These are phyloP conservation scores for Griposia aprilina DNA, from an alignment of 2,888 invertebrate genomes.

Conservation along the genomic window DNA sequence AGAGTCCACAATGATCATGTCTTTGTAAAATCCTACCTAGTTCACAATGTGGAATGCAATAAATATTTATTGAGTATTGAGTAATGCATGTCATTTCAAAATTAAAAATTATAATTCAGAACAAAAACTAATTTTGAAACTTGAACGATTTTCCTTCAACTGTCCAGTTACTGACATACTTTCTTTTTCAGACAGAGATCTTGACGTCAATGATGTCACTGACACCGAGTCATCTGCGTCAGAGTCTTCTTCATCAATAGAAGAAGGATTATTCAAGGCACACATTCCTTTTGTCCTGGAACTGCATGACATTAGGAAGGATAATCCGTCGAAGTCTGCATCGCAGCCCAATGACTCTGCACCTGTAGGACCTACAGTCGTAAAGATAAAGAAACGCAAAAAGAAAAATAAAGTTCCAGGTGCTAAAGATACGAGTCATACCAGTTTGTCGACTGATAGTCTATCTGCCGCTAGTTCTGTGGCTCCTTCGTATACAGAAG, in stretches of 20 bases:
- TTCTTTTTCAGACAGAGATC: conserved; percentile 56
- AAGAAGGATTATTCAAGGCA: conserved; percentile 64
- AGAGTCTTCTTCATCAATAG: conserved; percentile 67
- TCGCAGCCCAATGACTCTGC: not conserved
- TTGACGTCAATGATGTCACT: conserved; percentile 56
- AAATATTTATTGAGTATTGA: not conserved
- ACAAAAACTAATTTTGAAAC: not conserved
- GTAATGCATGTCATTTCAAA: not conserved
- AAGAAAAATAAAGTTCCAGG: conserved; percentile 70
- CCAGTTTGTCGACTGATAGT: conserved; percentile 70
- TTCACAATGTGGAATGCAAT: not conserved
- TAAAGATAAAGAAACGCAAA: conserved; percentile 70
- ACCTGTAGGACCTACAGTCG: not conserved
- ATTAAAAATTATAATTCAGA: not conserved
- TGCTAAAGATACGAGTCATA: conserved; percentile 51
- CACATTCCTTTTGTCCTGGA: conserved; percentile 74
- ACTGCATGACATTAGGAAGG: conserved; percentile 76
- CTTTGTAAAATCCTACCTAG: not conserved
- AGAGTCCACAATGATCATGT: not conserved
- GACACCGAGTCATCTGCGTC: conserved; percentile 66
- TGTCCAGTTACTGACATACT: not conserved
- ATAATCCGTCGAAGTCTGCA: conserved; percentile 59
- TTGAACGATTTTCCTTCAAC: not conserved
- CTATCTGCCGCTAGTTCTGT: conserved; percentile 69
- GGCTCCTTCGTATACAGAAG: conserved; percentile 56